Conservation (phyloP, 2,888 invertebrate genomes). For the Sarcophaga variegata region DNA sequence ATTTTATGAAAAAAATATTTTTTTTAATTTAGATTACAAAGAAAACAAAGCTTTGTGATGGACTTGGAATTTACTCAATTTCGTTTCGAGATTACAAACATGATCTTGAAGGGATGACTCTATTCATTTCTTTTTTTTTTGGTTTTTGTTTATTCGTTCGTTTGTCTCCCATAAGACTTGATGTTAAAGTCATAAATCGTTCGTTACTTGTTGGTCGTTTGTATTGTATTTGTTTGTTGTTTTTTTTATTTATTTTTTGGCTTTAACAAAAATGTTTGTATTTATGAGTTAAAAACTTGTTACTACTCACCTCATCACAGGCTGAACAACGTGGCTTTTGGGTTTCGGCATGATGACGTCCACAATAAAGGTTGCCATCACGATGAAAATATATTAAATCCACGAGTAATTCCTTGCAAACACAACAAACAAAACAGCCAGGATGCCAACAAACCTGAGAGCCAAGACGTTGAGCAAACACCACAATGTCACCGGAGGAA, state of each 20-base stretch:
- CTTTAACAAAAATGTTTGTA: not conserved
- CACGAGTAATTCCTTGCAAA: conserved; percentile 96
- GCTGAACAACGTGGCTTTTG: conserved; percentile 98
- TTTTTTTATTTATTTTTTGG: not conserved
- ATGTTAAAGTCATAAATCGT: conserved; percentile 29
- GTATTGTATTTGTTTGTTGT: conserved; percentile 10
- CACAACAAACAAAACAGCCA: conserved; percentile 95
- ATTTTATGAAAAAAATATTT: too few relatives aligned
- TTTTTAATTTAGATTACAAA: too few relatives aligned
- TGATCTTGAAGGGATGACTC: conserved; percentile 7
- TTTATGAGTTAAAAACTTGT: conserved; percentile 19
- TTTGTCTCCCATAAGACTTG: conserved; percentile 38
- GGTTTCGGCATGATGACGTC: conserved; percentile 98
- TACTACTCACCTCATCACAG: conserved; percentile 93
- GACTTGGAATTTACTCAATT: too few relatives aligned
- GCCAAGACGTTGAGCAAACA: conserved; percentile 93
- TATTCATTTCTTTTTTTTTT: conserved; percentile 35
- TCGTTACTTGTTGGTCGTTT: conserved; percentile 11
- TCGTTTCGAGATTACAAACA: too few relatives aligned
- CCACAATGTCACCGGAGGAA: conserved; percentile 94
- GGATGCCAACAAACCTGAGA: conserved; percentile 96
- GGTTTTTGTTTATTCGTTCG: not conserved
- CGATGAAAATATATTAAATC: conserved; percentile 98
- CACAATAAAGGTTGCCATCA: conserved; percentile 95
- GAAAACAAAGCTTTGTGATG: too few relatives aligned